Percentiles rank a stretch among this genome's conserved stretches.
These are phyloP conservation scores for Hydrolagus colliei DNA, from an alignment of 2,797 vertebrate species.

Conservation along the genomic window DNA sequence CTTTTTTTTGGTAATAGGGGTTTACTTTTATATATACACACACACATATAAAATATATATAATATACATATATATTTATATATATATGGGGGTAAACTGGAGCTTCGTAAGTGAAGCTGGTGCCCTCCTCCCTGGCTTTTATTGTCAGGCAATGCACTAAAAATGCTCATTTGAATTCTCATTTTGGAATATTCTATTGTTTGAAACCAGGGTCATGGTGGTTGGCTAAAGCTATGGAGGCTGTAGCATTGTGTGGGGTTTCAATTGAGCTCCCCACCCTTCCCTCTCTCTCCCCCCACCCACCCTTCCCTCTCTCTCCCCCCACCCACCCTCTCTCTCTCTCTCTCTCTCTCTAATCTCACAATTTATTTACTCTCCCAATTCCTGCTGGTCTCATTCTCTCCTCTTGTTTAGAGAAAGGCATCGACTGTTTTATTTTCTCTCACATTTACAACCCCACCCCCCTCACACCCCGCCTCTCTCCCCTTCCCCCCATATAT, in stretches of 20 bases:
- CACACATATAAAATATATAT: too few relatives aligned
- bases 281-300: too few relatives aligned
- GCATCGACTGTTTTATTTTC: constrained; percentile 29
- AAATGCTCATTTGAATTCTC: constrained; percentile 21
- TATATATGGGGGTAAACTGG: too few relatives aligned
- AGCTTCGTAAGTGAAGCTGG: background rate
- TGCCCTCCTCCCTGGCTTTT: background rate
- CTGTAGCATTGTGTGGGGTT: constrained; percentile 17
- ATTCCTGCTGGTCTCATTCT: constrained; percentile 25
- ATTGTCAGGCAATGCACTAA: background rate
- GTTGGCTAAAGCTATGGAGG: background rate
- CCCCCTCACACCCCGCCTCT: background rate
- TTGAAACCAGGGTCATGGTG: background rate
- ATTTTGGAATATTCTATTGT: background rate
- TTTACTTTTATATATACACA: too few relatives aligned
- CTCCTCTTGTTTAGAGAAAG: constrained; percentile 15
- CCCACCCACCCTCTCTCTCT: too few relatives aligned
- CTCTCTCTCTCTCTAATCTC: constrained; percentile 14
- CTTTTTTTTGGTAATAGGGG: too few relatives aligned
- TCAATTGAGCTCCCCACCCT: constrained; percentile 21
- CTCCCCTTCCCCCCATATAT: too few relatives aligned
- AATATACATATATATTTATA: too few relatives aligned
- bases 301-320: background rate
- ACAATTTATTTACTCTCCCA: constrained; percentile 28
- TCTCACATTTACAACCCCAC: constrained; percentile 15